These are phyloP conservation scores for Epizoanthus scotinus DNA, from an alignment of 92 coral and sea anemone genomes.

Conservation along the genomic window DNA sequence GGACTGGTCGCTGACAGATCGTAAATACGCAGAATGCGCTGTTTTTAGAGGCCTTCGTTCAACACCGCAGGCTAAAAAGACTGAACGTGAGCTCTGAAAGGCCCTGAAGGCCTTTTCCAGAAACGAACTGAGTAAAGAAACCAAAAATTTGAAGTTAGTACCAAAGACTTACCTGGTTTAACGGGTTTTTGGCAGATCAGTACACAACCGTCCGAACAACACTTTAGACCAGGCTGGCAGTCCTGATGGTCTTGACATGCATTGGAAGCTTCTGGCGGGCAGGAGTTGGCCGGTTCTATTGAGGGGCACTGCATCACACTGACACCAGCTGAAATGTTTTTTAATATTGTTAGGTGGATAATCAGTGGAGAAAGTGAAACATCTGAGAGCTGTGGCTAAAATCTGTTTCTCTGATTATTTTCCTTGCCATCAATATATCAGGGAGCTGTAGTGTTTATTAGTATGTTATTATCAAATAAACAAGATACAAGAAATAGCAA, in stretches of 20 bases:
- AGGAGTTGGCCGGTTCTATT: conserved; percentile 6
- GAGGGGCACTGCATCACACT: conserved; percentile 54
- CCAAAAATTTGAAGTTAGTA: neutral
- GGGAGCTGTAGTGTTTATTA: too few species aligned
- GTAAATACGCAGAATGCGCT: too few species aligned
- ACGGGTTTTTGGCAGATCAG: conserved; percentile 57
- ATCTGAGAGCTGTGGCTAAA: neutral
- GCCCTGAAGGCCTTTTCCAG: too few species aligned
- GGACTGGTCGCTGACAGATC: too few species aligned
- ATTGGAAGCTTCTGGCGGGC: conserved; percentile 39
- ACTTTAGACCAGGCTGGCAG: conserved; percentile 69
- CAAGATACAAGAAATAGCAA: too few species aligned
- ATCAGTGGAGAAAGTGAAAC: neutral
- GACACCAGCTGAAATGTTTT: conserved; percentile 15
- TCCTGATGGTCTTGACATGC: conserved; percentile 58
- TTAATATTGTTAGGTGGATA: too few species aligned
- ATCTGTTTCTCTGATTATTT: too few species aligned
- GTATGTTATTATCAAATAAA: too few species aligned
- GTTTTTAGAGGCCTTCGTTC: too few species aligned
- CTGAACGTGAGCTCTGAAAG: too few species aligned
- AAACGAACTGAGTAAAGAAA: too few species aligned
- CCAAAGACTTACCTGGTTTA: conserved; percentile 47
- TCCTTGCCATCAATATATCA: neutral
- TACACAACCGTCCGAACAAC: conserved; percentile 72
- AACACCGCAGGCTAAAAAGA: too few species aligned